phyloP scores from a whole-genome alignment of 2,797 vertebrate genomes.

The Coluber constrictor region DNA sequence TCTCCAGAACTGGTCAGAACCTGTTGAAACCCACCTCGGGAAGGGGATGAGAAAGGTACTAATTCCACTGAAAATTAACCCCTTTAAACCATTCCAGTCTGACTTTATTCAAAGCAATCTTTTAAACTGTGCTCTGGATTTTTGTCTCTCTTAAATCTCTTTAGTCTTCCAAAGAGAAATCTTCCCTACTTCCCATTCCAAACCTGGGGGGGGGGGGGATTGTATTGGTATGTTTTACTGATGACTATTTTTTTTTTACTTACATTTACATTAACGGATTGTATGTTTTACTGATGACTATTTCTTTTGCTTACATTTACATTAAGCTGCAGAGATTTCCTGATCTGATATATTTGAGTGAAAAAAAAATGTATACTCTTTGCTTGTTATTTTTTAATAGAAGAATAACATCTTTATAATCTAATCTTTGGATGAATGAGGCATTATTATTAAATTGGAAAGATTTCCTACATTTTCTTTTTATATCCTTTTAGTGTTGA shows the following conservation, averaged over 20 bases:
- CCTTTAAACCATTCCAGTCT: not conserved
- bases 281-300: not conserved
- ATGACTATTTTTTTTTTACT: no score
- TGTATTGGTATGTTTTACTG: not conserved
- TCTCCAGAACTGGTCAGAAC: no score
- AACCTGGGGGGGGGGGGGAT: accelerated
- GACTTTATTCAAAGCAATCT: not conserved
- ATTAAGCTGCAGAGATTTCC: not conserved
- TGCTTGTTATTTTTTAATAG: not conserved
- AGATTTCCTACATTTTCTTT: not conserved
- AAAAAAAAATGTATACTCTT: not conserved
- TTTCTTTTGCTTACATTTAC: not conserved
- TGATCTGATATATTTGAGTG: not conserved
- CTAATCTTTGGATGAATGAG: not conserved
- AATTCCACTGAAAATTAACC: not conserved
- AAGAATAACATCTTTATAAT: not conserved
- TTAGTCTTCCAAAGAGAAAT: not conserved
- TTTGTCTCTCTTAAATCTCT: not conserved
- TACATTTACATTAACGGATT: no score
- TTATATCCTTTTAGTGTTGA: not conserved
- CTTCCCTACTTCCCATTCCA: not conserved
- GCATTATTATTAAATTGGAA: not conserved
- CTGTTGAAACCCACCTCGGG: no score
- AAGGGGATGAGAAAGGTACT: no score
- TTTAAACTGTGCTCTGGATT: not conserved